Evolutionary conservation across 2,888 invertebrate genomes (phyloP), one percentile per base, ranked within the genome.

Genomic region (Therioaphis trifolii): DNA sequence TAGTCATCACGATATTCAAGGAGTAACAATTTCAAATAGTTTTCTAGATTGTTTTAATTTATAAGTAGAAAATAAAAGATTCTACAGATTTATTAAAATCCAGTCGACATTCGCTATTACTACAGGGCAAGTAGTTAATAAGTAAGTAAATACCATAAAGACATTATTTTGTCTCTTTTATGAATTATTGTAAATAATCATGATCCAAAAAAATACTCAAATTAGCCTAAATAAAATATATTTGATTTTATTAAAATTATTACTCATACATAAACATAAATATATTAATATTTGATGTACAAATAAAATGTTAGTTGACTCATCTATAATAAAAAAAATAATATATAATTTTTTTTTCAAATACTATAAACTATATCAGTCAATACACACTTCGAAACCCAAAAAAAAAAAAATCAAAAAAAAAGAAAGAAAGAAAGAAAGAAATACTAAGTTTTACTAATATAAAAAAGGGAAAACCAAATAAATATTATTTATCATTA

Each of bases 331-430:
- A 49, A 63, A 72, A 82, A 80, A 78, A 52, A 80, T 21, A 72
- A 79, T 58, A 79, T 46, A 46, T 68, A 43, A 49, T 55, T 43
- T 69, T 43, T 55, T 55, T 43, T 52, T 58, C 18, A 49, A 69
- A 82, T 49, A 72, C 61, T 82, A 71, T 80, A 80, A 72, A 74
- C 82, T 82, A 82, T 63, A 82, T 82, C 82, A 82, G 82, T 82
- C 82, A 82, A 69, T 82, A 74, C 72, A 82, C 72, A 82, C 82
- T 72, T 82, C 74, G 74, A 63, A 82, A 82, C 82, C 82, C 82
- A 4, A 40, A 61, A 55, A 24, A 61, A 21, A 61, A 61, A 12
- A 40, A 61, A 55, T 5, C 7, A 21, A 61, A 61, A 12, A 69
- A 43, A 80, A 77, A 75, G 58, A 71, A 40, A 68, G 2, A 58